Evolutionary conservation across 2,888 invertebrate species (phyloP).

Genomic region (Scrobipalpa atriplicella): DNA sequence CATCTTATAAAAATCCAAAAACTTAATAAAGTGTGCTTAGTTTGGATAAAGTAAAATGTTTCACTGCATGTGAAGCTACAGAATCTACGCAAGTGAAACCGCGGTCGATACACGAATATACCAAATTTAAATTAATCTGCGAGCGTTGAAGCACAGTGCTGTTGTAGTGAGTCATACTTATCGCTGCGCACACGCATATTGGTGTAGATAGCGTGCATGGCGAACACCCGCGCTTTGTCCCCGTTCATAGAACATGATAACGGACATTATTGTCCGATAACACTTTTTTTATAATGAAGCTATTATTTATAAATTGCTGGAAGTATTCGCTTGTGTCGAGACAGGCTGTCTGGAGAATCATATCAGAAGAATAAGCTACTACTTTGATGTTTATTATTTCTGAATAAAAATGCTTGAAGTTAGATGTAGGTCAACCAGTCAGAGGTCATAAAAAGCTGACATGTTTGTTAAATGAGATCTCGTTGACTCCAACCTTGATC

Average conservation of each 20-base stretch:
- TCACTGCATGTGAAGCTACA: too few species aligned
- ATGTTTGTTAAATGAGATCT: too few species aligned
- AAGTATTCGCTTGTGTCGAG: constrained; percentile 8
- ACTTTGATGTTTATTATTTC: background rate
- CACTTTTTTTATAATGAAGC: constrained; percentile 30
- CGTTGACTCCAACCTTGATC: too few species aligned
- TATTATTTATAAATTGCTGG: constrained; percentile 16
- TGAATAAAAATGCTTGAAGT: background rate
- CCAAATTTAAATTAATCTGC: constrained; percentile 20
- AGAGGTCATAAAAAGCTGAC: too few species aligned
- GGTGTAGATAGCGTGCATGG: constrained; percentile 41
- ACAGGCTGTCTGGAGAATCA: constrained; percentile 24
- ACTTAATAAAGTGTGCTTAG: too few species aligned
- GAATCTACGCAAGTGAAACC: too few species aligned
- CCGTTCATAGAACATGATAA: constrained; percentile 56
- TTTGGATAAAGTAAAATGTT: too few species aligned
- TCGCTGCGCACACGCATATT: constrained; percentile 36
- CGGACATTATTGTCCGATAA: constrained; percentile 29
- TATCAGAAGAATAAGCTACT: background rate
- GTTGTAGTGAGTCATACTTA: constrained; percentile 35
- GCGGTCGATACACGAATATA: background rate
- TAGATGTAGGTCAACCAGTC: background rate
- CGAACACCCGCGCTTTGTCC: constrained; percentile 54
- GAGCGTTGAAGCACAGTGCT: background rate
- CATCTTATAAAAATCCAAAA: too few species aligned